Evolutionary conservation across 1,140 invertebrate genomes (phyloP).

Genomic region (Calycopis cecrops): DNA sequence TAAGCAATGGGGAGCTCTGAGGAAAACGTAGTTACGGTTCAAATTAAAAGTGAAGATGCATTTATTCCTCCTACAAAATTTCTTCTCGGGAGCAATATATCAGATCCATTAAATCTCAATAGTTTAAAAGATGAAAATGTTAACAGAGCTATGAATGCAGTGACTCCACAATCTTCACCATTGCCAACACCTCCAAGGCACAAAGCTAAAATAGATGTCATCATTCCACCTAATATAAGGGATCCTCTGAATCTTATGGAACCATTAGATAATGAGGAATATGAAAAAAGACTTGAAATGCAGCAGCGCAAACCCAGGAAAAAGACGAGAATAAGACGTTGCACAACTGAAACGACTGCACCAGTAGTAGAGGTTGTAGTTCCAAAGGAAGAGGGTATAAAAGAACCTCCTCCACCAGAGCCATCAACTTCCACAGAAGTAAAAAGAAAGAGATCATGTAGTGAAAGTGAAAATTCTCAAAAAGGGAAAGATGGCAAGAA

Average conservation of each 20-base stretch:
- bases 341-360: constrained; percentile 74
- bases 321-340: constrained; percentile 76
- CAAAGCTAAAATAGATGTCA: constrained; percentile 90
- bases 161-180: constrained; percentile 91
- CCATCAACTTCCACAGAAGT: constrained; percentile 56
- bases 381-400: constrained; percentile 46
- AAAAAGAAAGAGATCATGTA: constrained; percentile 65
- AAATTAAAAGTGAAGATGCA: constrained; percentile 84
- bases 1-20: constrained; percentile 57
- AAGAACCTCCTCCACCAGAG: constrained; percentile 53
- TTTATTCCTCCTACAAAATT: constrained; percentile 93
- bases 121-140: constrained; percentile 93
- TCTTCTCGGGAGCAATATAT: constrained; percentile 94
- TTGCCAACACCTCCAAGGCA: constrained; percentile 89
- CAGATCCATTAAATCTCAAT: constrained; percentile 95
- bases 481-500: constrained; percentile 75
- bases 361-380: constrained; percentile 36
- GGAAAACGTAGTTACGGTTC: constrained; percentile 79
- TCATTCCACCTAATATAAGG: constrained; percentile 93
- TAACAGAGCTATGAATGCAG: constrained; percentile 89
- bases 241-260: constrained; percentile 92
- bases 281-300: constrained; percentile 82
- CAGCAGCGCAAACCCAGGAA: constrained; percentile 79
- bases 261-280: constrained; percentile 87
- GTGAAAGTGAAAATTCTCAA: constrained; percentile 67